Evolutionary conservation across 92 coral and sea anemone genomes (phyloP).

Genomic region (Zoanthus gigantus): DNA sequence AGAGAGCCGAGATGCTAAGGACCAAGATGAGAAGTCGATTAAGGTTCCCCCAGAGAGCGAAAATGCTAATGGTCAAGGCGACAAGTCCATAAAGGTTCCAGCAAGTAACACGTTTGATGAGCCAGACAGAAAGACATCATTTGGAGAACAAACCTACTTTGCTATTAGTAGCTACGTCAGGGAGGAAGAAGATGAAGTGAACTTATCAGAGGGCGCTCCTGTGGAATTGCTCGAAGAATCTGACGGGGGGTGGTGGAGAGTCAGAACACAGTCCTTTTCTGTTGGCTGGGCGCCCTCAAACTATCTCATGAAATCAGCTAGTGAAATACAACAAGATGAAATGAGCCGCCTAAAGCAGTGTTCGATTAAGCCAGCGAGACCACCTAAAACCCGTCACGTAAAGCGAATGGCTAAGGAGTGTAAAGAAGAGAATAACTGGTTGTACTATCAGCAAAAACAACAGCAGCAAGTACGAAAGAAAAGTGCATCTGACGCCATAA

Average conservation of each 20-base stretch:
- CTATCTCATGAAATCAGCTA: conserved; percentile 67
- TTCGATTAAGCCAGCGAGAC: conserved; percentile 16
- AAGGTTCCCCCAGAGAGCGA: not conserved
- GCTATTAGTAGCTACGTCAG: conserved; percentile 76
- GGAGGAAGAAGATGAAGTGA: conserved; percentile 74
- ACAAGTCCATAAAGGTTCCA: not conserved
- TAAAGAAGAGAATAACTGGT: conserved; percentile 48
- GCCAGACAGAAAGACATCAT: not conserved
- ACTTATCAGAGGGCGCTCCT: conserved; percentile 72
- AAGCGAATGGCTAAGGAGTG: conserved; percentile 59
- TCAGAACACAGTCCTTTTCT: conserved; percentile 76
- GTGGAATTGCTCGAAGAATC: conserved; percentile 85
- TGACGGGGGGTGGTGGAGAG: conserved; percentile 97
- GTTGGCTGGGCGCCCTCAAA: conserved; percentile 99
- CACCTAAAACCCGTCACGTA: conserved; percentile 39
- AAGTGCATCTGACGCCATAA: not conserved
- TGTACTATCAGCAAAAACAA: conserved; percentile 37
- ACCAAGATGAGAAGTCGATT: not conserved
- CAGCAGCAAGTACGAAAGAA: conserved; percentile 23
- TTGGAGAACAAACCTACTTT: conserved; percentile 28
- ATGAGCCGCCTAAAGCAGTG: not conserved
- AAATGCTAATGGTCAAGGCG: not conserved
- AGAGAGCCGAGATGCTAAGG: not conserved
- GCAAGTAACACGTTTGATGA: not conserved
- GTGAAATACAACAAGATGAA: not conserved